phyloP scores from a whole-genome alignment of 23 tunicate species.

The Phallusia fumigata region DNA sequence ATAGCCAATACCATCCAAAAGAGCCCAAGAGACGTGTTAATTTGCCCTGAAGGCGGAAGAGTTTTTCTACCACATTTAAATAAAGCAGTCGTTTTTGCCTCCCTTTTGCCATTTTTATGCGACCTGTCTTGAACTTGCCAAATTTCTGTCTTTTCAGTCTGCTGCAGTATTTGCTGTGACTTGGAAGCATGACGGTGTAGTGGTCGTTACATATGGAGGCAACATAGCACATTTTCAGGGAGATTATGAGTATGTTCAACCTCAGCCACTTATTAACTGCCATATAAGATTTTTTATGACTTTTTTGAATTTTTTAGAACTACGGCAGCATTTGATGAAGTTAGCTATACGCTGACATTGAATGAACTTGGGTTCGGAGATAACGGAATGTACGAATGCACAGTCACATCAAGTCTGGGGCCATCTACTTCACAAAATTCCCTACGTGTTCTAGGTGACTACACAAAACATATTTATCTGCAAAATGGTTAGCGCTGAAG shows the following conservation, averaged over 20 bases:
- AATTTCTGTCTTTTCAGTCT: constrained; percentile 7
- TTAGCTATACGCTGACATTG: constrained; percentile 24
- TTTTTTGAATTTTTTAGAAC: not conserved
- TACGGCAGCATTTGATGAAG: constrained; percentile 1
- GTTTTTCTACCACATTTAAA: no score
- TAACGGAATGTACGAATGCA: constrained; percentile 20
- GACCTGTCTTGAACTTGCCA: no score
- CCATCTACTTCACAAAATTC: not conserved
- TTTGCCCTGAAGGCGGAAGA: no score
- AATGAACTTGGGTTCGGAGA: constrained; percentile 13
- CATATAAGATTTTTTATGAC: not conserved
- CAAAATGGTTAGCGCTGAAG: no score
- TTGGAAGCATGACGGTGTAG: constrained; percentile 21
- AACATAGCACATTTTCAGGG: constrained; percentile 1
- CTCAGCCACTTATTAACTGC: not conserved
- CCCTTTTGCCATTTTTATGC: no score
- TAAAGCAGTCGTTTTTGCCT: no score
- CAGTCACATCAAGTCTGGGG: not conserved
- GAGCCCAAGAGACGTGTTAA: no score
- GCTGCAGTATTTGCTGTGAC: constrained; percentile 7
- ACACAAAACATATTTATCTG: no score
- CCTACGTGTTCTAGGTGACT: constrained; percentile 14
- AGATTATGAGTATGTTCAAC: constrained; percentile 9
- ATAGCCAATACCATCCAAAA: no score
- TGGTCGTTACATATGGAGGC: constrained; percentile 14